Evolutionary conservation across 2,888 invertebrate genomes (phyloP), one percentile per base, ranked within the genome.

Genomic region (Didymodactylos carnosus): DNA sequence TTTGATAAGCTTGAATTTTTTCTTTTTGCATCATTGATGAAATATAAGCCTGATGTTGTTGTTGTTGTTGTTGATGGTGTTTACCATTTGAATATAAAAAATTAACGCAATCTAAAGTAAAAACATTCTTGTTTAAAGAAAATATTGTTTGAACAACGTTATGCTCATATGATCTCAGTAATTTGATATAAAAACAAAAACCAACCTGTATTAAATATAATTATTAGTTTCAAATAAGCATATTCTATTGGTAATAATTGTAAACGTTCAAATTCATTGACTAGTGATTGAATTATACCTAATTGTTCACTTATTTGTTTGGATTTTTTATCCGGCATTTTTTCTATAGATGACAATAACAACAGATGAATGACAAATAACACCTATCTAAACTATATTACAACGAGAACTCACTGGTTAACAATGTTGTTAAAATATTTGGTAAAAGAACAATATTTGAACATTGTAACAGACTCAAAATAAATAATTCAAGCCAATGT

Each of bases 401-500:
- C 7, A 39, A 16, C 46, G n/a, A 27, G 39, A 19, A 27, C 13
- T 70, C 39, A 70, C 41, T 46, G 4, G 41, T 40, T 39, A 41
- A 40, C 71, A 62, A 19, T 2, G 62, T 29, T 5, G 62, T 69
- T 23, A 74, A 41, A 10, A 74, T 40, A 41, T 62, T 74, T 11
- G 71, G 41, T 41, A 74, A 71, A 25, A 35, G 53, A 25, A 74
- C 41, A 14, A 41, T 70, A 13, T 62, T 41, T 29, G 71, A 62
- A 51, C 74, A 74, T 69, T 74, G 74, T 1, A 71, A 35, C 53
- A 74, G 39, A 46, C 74, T 71, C 2, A 74, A 39, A 41, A 71
- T 71, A 27, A 74, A 74, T 53, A 74, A 39, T 16, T 51, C 53
- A 29, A 74, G 43, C 74, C 74, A 74, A 72, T 74, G 71, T 40